phyloP scores from a whole-genome alignment of 2,888 invertebrate genomes.

The Helicoverpa assulta region DNA sequence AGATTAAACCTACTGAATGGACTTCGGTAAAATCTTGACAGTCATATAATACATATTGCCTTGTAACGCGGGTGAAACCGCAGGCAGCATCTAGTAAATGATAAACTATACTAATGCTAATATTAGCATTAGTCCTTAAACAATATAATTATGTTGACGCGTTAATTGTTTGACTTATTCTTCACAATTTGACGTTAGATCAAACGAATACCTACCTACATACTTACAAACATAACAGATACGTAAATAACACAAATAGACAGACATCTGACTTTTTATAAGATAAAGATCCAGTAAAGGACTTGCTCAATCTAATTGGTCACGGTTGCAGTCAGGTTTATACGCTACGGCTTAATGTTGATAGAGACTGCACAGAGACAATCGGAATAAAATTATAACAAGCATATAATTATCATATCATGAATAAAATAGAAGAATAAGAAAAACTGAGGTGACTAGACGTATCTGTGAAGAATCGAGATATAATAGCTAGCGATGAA shows the following conservation, averaged over 20 bases:
- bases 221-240: background rate
- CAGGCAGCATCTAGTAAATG: slow-evolving; percentile 4
- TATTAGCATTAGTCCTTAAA: slow-evolving; percentile 16
- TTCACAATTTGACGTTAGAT: slow-evolving; percentile 5
- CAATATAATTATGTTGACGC: background rate
- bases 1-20: too few relatives aligned
- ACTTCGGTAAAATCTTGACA: too few relatives aligned
- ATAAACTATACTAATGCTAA: slow-evolving; percentile 18
- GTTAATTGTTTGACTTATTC: background rate
- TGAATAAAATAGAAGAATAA: slow-evolving; percentile 15
- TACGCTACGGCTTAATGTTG: slow-evolving; percentile 7
- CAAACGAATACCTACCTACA: background rate
- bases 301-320: slow-evolving; percentile 31
- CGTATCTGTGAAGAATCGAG: slow-evolving; percentile 1
- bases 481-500: slow-evolving; percentile 16
- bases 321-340: slow-evolving; percentile 10
- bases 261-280: slow-evolving; percentile 14
- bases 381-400: slow-evolving; percentile 10
- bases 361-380: slow-evolving; percentile 15
- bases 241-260: background rate
- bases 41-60: too few relatives aligned
- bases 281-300: slow-evolving; percentile 22
- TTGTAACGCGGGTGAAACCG: too few relatives aligned
- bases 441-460: slow-evolving; percentile 20
- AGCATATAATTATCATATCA: slow-evolving; percentile 5